Conservation (phyloP, 1,140 invertebrate species). For the Tetraneura akinire region DNA sequence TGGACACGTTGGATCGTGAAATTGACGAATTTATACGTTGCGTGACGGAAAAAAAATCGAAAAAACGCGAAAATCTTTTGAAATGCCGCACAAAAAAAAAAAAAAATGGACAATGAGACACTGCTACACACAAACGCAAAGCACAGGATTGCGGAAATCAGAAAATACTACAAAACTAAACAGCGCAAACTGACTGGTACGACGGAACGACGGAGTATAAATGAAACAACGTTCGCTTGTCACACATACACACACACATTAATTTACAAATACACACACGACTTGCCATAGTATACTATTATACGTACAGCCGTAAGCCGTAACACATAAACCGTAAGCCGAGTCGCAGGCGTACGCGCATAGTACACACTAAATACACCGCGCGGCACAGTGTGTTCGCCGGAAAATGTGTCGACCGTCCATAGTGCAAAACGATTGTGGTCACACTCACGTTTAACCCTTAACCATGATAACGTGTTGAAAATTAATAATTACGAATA, state of each 20-base stretch:
- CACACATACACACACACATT: constrained; percentile 36
- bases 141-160: neutral
- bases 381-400: constrained; percentile 26
- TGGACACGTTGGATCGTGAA: neutral
- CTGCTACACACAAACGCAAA: neutral
- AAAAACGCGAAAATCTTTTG: no score
- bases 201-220: no score
- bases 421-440: neutral
- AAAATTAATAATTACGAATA: no score
- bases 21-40: neutral
- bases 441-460: constrained; percentile 15
- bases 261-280: constrained; percentile 5
- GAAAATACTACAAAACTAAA: neutral
- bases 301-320: neutral
- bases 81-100: no score
- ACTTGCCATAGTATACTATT: no score
- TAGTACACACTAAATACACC: neutral
- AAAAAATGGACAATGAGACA: no score
- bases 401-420: neutral
- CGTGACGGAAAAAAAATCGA: neutral
- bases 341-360: neutral
- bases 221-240: constrained; percentile 41
- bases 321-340: no score
- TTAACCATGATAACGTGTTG: no score
- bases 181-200: no score